Evolutionary conservation across 2,113 vertebrate genomes (phyloP), one percentile per base, ranked within the genome.

Genomic region (Tachysurus vachellii): DNA sequence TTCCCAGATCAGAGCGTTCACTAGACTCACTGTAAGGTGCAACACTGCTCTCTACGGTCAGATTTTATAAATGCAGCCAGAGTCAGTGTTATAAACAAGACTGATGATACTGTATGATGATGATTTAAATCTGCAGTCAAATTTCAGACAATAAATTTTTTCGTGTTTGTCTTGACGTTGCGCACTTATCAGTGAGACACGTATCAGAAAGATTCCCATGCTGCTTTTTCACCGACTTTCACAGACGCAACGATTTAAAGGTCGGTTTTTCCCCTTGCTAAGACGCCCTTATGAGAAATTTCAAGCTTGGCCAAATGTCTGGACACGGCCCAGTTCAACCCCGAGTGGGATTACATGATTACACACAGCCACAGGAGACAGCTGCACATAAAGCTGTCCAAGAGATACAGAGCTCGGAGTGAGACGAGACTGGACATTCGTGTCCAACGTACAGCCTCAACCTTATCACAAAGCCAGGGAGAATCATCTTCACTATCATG

Each of bases 21-120:
- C 44, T 76, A 21, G 11, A 44, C 28, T 86, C 76, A 79, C 36
- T 36, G 1, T 82, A 28, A 75, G 47, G 89, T 73, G 31, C 84
- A 88, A 85, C 71, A 83, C 70, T 82, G 56, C 87, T 87, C 62
- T 83, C 87, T 86, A 82, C 26, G 83, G 89, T 70, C 79, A 54
- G 9, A 21, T 17, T 36, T 50, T 54, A 36, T 19, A 84, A 23
- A 61, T 85, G 77, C 80, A 84, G 21, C 19, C 62, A 62, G 54
- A 6, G 13, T n/a, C 12, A 73, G 66, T 56, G 31, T 28, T 59
- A 17, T 11, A 21, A 73, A 4, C 28, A 1, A 5, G 16, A 21
- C 31, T 17, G 4, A 50, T 50, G 21, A 75, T 26, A 21, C 12
- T n/a, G n/a, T n/a, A 13, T 47, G 21, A 36, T 14, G 47, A 50